These are phyloP conservation scores for Larimichthys polyactis DNA, from an alignment of 2,113 vertebrate species.

Conservation along the genomic window DNA sequence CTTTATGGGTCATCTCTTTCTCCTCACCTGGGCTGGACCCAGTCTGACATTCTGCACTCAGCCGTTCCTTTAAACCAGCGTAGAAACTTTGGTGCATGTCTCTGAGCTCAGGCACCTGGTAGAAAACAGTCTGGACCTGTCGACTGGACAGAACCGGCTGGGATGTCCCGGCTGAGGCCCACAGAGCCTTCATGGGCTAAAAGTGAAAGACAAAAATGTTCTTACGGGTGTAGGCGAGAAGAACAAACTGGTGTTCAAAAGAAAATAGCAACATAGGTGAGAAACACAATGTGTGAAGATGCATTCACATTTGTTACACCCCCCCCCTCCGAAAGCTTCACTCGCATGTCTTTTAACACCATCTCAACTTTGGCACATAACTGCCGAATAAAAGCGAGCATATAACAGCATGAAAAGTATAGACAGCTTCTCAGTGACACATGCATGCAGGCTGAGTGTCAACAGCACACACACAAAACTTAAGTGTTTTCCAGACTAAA, in stretches of 20 bases:
- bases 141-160: constrained; percentile 82
- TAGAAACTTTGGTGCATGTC: constrained; percentile 80
- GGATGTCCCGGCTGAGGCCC: constrained; percentile 84
- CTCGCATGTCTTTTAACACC: not conserved
- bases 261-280: not conserved
- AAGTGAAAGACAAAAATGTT: not conserved
- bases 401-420: not conserved
- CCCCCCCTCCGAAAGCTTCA: not conserved
- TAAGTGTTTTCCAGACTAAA: not conserved
- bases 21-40: not conserved
- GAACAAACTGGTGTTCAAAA: not conserved
- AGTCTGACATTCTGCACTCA: constrained; percentile 33
- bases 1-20: not conserved
- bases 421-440: not conserved
- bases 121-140: constrained; percentile 84
- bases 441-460: not conserved
- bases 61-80: constrained; percentile 66
- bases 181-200: constrained; percentile 85
- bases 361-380: not conserved
- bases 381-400: not conserved
- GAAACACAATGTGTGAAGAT: not conserved
- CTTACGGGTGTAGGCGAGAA: not conserved
- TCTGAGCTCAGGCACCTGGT: constrained; percentile 83
- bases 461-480: not conserved
- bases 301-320: constrained; percentile 4